These are phyloP conservation scores for Periophthalmodon schlosseri DNA, from an alignment of 2,113 vertebrate species.

Conservation along the genomic window DNA sequence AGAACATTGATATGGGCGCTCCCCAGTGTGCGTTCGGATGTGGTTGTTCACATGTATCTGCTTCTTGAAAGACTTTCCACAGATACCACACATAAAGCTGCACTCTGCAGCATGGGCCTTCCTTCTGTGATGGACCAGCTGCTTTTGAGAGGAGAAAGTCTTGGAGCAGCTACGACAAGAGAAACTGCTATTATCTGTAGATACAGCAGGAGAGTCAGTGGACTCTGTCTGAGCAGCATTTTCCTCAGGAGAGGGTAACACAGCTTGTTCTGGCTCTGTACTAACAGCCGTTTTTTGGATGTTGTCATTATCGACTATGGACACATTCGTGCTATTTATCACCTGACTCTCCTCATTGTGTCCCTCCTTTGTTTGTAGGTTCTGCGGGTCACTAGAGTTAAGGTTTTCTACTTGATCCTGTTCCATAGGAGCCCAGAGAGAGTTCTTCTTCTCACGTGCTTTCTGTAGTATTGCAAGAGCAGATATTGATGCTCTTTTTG, in stretches of 20 bases:
- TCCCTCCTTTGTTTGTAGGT: slow-evolving; percentile 10
- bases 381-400: slow-evolving; percentile 26
- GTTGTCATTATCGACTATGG: background rate
- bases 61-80: slow-evolving; percentile 87
- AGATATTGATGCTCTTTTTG: slow-evolving; percentile 57
- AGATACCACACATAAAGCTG: slow-evolving; percentile 82
- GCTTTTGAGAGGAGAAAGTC: slow-evolving; percentile 78
- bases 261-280: background rate
- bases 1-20: slow-evolving; percentile 86
- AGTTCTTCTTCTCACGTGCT: slow-evolving; percentile 57
- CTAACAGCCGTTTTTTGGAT: slow-evolving; percentile 12
- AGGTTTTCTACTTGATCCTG: slow-evolving; percentile 54
- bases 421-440: slow-evolving; percentile 47
- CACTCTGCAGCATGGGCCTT: slow-evolving; percentile 79
- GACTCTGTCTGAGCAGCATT: background rate
- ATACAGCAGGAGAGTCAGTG: slow-evolving; percentile 35
- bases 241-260: background rate
- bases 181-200: slow-evolving; percentile 49
- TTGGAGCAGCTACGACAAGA: slow-evolving; percentile 81
- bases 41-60: slow-evolving; percentile 87
- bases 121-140: slow-evolving; percentile 80
- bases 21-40: slow-evolving; percentile 86
- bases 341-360: slow-evolving; percentile 25
- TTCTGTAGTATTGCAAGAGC: slow-evolving; percentile 64
- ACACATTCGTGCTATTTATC: background rate